Evolutionary conservation across 2,888 invertebrate species (phyloP).

Genomic region (Melangyna quadrimaculata): DNA sequence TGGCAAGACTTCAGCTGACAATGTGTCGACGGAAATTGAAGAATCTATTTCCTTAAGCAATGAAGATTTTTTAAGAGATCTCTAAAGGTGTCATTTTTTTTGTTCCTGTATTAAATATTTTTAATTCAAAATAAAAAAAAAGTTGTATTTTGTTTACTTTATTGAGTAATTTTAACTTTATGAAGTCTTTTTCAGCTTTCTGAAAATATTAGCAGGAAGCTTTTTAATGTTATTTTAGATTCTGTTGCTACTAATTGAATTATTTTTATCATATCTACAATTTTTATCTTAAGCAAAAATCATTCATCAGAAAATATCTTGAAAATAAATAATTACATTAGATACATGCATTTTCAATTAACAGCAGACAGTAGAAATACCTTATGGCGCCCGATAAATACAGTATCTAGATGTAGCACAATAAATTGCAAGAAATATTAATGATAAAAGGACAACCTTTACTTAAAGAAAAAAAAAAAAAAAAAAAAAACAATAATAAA

Average conservation of each 20-base stretch:
- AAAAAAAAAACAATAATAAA: too few species aligned
- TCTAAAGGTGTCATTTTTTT: background rate
- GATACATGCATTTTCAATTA: conserved; percentile 33
- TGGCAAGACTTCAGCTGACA: background rate
- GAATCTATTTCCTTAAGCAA: background rate
- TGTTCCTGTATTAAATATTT: background rate
- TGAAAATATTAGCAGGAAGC: background rate
- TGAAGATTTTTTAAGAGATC: background rate
- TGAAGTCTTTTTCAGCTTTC: background rate
- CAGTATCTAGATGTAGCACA: background rate
- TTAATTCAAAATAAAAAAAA: background rate
- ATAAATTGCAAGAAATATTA: background rate
- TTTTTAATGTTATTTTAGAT: background rate
- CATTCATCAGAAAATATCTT: background rate
- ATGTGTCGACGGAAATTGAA: background rate
- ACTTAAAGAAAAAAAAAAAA: too few species aligned
- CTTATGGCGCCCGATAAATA: background rate
- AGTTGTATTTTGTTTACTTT: background rate
- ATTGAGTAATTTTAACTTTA: background rate
- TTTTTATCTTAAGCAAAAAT: background rate
- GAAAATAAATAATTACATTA: background rate
- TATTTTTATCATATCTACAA: background rate
- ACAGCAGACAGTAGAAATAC: background rate
- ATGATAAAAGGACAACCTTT: too few species aligned
- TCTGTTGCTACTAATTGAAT: background rate